Conservation (phyloP, 2,888 invertebrate species). For the Drosophila ustulata region DNA sequence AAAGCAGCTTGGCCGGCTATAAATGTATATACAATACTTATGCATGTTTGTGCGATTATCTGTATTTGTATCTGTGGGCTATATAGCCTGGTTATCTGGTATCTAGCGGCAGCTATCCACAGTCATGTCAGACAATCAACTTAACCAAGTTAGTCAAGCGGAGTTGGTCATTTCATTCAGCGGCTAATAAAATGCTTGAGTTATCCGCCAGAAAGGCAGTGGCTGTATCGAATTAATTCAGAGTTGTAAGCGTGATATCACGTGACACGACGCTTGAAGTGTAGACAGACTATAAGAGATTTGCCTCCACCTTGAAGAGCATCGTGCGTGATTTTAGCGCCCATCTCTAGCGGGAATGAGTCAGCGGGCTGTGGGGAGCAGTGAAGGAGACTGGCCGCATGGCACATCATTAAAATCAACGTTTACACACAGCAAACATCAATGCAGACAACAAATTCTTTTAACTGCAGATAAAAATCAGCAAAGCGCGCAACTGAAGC, state of each 20-base stretch:
- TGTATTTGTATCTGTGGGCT: constrained; percentile 28
- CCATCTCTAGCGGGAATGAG: constrained; percentile 12
- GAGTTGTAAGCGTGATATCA: not conserved
- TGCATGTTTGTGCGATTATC: constrained; percentile 24
- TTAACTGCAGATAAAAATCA: constrained; percentile 77
- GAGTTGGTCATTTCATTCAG: constrained; percentile 78
- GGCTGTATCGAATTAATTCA: constrained; percentile 14
- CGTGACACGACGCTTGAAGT: constrained; percentile 2
- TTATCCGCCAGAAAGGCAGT: constrained; percentile 63
- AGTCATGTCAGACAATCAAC: constrained; percentile 79
- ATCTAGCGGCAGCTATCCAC: constrained; percentile 62
- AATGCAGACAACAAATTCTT: constrained; percentile 75
- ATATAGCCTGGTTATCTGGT: constrained; percentile 38
- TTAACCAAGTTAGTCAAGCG: constrained; percentile 78
- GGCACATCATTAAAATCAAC: constrained; percentile 79
- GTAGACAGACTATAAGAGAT: too few species aligned
- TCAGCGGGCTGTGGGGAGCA: not conserved
- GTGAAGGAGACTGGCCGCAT: constrained; percentile 35
- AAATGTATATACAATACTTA: constrained; percentile 36
- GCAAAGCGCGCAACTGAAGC: constrained; percentile 64
- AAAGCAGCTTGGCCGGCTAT: constrained; percentile 37
- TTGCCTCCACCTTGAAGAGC: not conserved
- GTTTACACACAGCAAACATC: constrained; percentile 76
- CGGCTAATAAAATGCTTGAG: constrained; percentile 80
- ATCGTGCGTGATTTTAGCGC: not conserved